Percentiles rank a stretch among this genome's conserved stretches.
Conservation (phyloP, 2,797 vertebrate genomes). For the Macroramphosus scolopax region DNA sequence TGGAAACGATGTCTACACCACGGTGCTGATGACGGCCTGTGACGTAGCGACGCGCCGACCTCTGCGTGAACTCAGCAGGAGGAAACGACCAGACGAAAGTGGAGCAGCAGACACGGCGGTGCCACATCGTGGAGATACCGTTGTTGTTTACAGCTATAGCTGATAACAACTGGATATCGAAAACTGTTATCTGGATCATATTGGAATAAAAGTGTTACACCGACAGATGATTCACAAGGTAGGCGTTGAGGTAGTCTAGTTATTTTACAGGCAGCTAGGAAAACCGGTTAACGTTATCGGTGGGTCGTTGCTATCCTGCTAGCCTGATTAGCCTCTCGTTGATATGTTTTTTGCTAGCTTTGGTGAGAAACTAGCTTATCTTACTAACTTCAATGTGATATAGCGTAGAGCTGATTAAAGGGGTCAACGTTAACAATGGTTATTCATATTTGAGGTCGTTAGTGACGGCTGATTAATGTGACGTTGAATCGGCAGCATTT, state of each 20-base stretch:
- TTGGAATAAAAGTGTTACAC: background rate
- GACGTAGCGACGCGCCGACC: conserved; percentile 24
- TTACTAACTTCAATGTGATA: too few species aligned
- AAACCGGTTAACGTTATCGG: background rate
- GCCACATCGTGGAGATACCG: too few species aligned
- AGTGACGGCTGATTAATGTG: background rate
- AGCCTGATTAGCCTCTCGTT: conserved; percentile 17
- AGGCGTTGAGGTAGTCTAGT: background rate
- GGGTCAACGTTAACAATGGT: too few species aligned
- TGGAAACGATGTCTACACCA: background rate
- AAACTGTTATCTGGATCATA: too few species aligned
- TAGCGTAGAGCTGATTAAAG: too few species aligned
- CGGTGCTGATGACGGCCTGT: background rate
- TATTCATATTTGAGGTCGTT: background rate
- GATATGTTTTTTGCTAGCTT: background rate
- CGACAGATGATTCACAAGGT: conserved; percentile 30
- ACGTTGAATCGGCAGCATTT: background rate
- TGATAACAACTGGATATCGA: background rate
- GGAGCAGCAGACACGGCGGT: too few species aligned
- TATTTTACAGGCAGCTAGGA: background rate
- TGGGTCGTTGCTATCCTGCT: background rate
- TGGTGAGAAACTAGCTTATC: background rate
- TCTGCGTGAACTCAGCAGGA: conserved; percentile 33
- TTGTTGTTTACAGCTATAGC: background rate
- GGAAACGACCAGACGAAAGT: background rate